Evolutionary conservation across 2,797 vertebrate genomes (phyloP), one percentile per base, ranked within the genome.

Genomic region (Macropus fuliginosus): DNA sequence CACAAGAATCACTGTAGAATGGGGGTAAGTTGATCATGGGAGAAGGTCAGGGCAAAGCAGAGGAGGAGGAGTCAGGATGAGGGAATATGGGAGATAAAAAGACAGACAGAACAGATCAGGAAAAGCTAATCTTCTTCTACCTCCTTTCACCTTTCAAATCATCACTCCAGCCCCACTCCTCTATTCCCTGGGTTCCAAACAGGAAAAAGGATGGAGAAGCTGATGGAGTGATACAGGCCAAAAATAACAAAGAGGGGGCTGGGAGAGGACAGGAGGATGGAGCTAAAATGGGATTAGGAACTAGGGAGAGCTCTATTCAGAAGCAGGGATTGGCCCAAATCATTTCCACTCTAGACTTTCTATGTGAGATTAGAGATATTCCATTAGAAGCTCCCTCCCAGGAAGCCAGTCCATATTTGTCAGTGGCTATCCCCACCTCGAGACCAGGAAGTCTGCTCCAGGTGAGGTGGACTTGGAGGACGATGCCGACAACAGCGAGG

Each of bases 401-500:
- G 96, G 94, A 97, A 97, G 81, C 40, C 81, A 93, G 62, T 93
- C 94, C 97, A 95, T 96, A 96, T 97, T 94, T 90, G 16, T 95
- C 10, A 57, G 94, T 95, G 94, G 96, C 95, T 96, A 97, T 96
- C 96, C 96, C 94, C 97, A 99, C 99, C 99, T 99, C 99, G 99
- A 31, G 98, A 99, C 99, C 99, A 99, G 93, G 99, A 98, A 0
- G 99, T 98, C 96, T 98, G 98, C 91, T 99, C 99, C 62, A 98
- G 98, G 13, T 99, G 99, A 4, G 98, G 97, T 40, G 98, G 97
- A 6, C 98, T 96, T 5, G 97, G 96, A 94, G 98, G 97, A 54
- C 96, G 98, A 0, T 99, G 98, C n/a, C 98, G 98, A 98, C 99
- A 99, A 98, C 99, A 99, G 95, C 99, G 99, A 0, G 99, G 99